Base-by-base conservation (phyloP, 2,113 vertebrate species). In the Grammomys dolichurus region DNA sequence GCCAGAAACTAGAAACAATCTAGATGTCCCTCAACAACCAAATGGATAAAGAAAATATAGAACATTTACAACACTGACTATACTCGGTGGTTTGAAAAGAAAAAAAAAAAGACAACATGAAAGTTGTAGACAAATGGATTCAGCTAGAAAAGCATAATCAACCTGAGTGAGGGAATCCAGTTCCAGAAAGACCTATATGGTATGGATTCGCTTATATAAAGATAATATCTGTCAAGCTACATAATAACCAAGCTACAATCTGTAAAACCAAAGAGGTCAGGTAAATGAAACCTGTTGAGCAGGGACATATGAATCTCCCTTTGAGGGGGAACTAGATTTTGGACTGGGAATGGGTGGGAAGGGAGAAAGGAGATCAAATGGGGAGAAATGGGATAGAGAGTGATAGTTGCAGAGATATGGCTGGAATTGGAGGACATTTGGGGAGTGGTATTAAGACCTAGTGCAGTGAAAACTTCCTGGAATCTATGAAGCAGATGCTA, bases 261-360 rank as follows among this genome's bases (percentile, higher is more conserved):
- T 48, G 43, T 76, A 77, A 56, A 60, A 12, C 22, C 56, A 60
- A 56, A 82, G 22, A 60, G 12, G 20, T 13, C 24, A 58, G 54
- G 5, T 81, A n/a, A 24, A n/a, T 11, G 20, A 8, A 5, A 56
- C 22, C 0, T 6, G 11, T 22, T 24, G 7, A 60, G 22, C 1
- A 3, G 36, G 6, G 22, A 26, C 12, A 40, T 3, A 16, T 40
- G 11, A 13, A 82, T 60, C 20, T 40, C 33, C 11, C 1, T 40
- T 12, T 0, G 36, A 9, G 56, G 12, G 20, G 36, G 20, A 60
- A 60, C 14, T 82, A 60, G 36, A 82, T 82, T 82, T 82, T 82
- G 24, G 56, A 8, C 6, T 7, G 56, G 80, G 31, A 24, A n/a
- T 43, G n/a, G 9, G 72, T 40, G 8, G 72, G 72, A 4, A 60